Evolutionary conservation across 2,888 invertebrate species (phyloP).

Genomic region (Drosophila fungiperda): DNA sequence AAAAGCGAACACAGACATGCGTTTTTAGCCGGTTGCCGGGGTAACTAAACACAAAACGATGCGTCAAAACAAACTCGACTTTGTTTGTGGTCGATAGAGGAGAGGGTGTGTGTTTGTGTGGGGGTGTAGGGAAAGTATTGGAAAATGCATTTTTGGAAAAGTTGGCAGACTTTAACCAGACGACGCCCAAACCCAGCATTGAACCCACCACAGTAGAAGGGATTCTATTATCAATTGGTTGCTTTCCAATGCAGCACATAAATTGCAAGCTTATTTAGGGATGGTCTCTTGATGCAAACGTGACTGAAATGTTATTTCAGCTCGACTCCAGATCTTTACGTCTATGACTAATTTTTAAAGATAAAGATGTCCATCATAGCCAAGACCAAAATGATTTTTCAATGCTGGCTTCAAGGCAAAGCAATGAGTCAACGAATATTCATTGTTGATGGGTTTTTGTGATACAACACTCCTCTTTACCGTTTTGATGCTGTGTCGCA

Average conservation of each 20-base stretch:
- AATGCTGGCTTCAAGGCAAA: slow-evolving; percentile 57
- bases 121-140: background rate
- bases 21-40: slow-evolving; percentile 68
- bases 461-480: slow-evolving; percentile 17
- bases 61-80: slow-evolving; percentile 73
- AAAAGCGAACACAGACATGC: slow-evolving; percentile 57
- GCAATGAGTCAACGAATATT: slow-evolving; percentile 67
- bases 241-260: slow-evolving; percentile 17
- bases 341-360: slow-evolving; percentile 20
- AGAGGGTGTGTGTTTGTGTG: background rate
- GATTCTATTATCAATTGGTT: slow-evolving; percentile 19
- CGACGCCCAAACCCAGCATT: slow-evolving; percentile 19
- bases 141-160: slow-evolving; percentile 68
- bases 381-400: slow-evolving; percentile 32
- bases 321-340: slow-evolving; percentile 3
- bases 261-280: slow-evolving; percentile 29
- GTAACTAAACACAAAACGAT: slow-evolving; percentile 57
- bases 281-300: slow-evolving; percentile 23
- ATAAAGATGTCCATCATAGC: slow-evolving; percentile 17
- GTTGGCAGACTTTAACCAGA: slow-evolving; percentile 30
- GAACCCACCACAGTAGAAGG: background rate
- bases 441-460: slow-evolving; percentile 4
- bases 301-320: slow-evolving; percentile 40
- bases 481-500: background rate
- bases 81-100: slow-evolving; percentile 46